Evolutionary conservation across 2,113 vertebrate genomes (phyloP).

Genomic region (Ictidomys tridecemlineatus): DNA sequence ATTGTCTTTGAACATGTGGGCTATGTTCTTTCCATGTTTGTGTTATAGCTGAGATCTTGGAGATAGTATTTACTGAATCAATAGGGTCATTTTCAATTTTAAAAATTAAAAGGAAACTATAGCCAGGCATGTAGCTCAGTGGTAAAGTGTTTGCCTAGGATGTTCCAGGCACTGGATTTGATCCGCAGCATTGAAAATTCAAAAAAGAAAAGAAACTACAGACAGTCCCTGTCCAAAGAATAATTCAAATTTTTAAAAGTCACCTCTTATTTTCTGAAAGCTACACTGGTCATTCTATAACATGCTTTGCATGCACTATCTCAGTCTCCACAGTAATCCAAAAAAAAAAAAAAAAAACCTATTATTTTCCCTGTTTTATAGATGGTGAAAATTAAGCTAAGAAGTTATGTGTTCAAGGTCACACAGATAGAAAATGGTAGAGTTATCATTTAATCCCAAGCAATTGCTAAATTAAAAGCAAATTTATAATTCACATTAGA

Average conservation of each 20-base stretch:
- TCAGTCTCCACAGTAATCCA: not conserved
- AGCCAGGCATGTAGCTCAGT: not conserved
- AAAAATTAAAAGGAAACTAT: constrained; percentile 7
- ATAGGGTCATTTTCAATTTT: constrained; percentile 36
- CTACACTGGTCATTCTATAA: not conserved
- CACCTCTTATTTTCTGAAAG: constrained; percentile 28
- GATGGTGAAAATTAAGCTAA: constrained; percentile 23
- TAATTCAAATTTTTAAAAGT: not conserved
- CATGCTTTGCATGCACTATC: not conserved
- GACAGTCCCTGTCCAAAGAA: not conserved
- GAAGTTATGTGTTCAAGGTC: not conserved
- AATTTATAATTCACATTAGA: not conserved
- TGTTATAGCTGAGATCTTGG: not conserved
- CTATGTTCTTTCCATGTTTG: not conserved
- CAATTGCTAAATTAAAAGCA: not conserved
- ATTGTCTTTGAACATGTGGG: not conserved
- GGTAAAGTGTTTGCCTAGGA: not conserved
- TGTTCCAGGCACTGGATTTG: not conserved
- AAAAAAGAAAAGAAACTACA: not conserved
- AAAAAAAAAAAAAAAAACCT: not conserved
- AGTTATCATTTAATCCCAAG: not conserved
- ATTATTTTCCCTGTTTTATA: constrained; percentile 31
- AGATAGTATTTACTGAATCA: not conserved
- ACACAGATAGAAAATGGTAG: not conserved
- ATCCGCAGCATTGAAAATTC: not conserved